A percentile compares a stretch with the other conserved stretches of the same genome.
These are phyloP conservation scores for Neodontobutis hainanensis DNA, from an alignment of 2,113 vertebrate genomes.

Conservation along the genomic window DNA sequence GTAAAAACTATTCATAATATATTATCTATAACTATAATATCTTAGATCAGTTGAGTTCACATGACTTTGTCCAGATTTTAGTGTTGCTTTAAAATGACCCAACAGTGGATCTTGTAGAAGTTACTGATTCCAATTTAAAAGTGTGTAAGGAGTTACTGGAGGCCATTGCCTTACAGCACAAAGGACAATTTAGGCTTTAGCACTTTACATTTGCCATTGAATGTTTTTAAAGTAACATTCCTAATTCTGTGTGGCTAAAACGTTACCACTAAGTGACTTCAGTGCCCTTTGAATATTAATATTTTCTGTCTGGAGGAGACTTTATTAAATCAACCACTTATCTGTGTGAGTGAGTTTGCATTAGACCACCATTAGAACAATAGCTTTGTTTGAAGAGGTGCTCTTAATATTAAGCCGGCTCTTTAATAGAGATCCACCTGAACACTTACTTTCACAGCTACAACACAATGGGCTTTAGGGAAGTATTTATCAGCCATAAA, in stretches of 20 bases:
- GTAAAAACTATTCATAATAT: too few relatives aligned
- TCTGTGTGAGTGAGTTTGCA: background rate
- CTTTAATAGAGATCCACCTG: background rate
- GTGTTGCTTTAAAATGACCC: too few relatives aligned
- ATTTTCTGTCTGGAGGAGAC: background rate
- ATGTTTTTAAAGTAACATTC: too few relatives aligned
- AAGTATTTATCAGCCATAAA: constrained; percentile 11
- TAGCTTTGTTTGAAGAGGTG: background rate
- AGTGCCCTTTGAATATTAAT: background rate
- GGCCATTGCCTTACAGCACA: too few relatives aligned
- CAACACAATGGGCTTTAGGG: background rate
- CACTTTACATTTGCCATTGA: too few relatives aligned
- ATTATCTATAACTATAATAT: too few relatives aligned
- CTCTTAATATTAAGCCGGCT: background rate
- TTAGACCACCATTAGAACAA: background rate
- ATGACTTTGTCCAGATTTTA: too few relatives aligned
- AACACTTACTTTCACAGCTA: constrained; percentile 2
- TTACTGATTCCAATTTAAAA: too few relatives aligned
- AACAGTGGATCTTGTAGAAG: too few relatives aligned
- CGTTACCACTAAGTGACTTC: background rate
- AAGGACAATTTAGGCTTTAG: too few relatives aligned
- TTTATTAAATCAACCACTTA: constrained; percentile 3
- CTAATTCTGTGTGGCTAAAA: background rate
- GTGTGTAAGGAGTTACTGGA: too few relatives aligned
- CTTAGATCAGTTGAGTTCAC: too few relatives aligned